Conservation (phyloP, 1,140 invertebrate species). For the Homalodisca vitripennis region DNA sequence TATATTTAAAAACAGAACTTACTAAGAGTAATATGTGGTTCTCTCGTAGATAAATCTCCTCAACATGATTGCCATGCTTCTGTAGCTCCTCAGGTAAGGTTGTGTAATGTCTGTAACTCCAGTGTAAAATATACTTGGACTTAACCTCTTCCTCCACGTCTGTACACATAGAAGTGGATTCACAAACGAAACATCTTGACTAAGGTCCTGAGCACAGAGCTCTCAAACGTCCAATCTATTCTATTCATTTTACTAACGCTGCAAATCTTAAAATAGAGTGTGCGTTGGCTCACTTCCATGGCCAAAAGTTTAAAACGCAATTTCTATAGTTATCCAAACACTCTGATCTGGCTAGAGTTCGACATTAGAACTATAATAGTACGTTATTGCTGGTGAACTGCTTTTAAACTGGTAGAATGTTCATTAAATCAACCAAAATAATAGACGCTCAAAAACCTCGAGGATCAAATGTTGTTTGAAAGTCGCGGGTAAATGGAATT, state of each 20-base stretch:
- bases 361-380: too few species aligned
- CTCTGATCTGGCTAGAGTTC: not conserved
- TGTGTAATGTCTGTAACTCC: conserved; percentile 27
- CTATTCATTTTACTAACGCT: conserved; percentile 17
- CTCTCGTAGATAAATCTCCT: conserved; percentile 31
- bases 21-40: conserved; percentile 24
- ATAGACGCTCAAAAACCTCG: too few species aligned
- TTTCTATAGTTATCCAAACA: not conserved
- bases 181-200: not conserved
- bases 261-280: conserved; percentile 29
- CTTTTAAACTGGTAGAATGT: too few species aligned
- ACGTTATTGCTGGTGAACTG: too few species aligned
- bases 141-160: conserved; percentile 24
- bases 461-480: too few species aligned
- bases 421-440: too few species aligned
- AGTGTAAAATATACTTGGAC: conserved; percentile 30
- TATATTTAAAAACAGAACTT: too few species aligned
- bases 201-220: not conserved
- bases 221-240: conserved; percentile 13
- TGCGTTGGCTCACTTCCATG: conserved; percentile 17
- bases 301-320: conserved; percentile 21
- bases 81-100: conserved; percentile 25
- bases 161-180: not conserved
- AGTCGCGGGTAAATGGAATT: too few species aligned
- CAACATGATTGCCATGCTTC: conserved; percentile 25